These are phyloP conservation scores for Micrastur ruficollis DNA, from an alignment of 2,797 vertebrate genomes.

Conservation along the genomic window DNA sequence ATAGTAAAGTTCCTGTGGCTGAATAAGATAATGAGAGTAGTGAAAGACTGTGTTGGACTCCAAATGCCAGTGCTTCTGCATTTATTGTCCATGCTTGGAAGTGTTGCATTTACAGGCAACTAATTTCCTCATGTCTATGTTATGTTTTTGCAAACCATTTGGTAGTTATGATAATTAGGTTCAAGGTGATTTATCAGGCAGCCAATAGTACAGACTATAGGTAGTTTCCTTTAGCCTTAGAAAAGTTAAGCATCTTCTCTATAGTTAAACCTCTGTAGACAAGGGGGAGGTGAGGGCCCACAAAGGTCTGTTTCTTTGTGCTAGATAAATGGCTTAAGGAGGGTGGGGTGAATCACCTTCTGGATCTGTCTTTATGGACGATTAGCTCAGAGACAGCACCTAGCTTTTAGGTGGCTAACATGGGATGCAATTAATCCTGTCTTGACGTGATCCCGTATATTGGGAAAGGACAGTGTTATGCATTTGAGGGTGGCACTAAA, in stretches of 20 bases:
- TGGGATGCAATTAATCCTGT: background rate
- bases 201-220: background rate
- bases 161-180: background rate
- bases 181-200: background rate
- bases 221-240: background rate
- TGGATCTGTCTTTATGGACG: fast-evolving
- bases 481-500: background rate
- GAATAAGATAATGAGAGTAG: background rate
- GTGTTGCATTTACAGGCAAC: fast-evolving
- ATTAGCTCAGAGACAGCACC: background rate
- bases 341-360: background rate
- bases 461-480: fast-evolving
- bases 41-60: background rate
- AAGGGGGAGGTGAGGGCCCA: background rate
- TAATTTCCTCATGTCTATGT: background rate
- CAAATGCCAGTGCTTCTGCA: background rate
- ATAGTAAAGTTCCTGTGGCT: background rate
- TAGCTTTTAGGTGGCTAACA: background rate
- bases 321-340: background rate
- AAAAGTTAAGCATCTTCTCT: background rate
- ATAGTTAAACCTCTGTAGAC: background rate
- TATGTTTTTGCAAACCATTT: background rate
- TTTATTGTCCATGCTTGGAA: background rate
- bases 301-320: background rate
- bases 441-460: fast-evolving